A percentile compares a stretch with the other conserved stretches of the same genome.
These are phyloP conservation scores for Asarcornis scutulata DNA, from an alignment of 2,113 vertebrate genomes.

Conservation along the genomic window DNA sequence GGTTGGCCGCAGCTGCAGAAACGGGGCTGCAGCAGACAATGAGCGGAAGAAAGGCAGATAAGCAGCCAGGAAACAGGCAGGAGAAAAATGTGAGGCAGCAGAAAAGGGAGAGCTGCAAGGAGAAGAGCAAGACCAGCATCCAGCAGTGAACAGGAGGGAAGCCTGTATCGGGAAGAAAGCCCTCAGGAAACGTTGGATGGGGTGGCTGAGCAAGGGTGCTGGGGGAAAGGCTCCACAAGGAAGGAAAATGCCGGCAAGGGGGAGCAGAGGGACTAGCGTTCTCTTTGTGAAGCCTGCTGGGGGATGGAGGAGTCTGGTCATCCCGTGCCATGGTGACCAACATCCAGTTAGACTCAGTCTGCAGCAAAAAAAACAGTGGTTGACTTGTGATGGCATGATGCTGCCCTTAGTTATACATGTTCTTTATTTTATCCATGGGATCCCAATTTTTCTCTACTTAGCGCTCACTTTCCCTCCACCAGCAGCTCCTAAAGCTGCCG, in stretches of 20 bases:
- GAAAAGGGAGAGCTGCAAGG: not conserved
- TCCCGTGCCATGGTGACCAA: not conserved
- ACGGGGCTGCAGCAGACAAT: not conserved
- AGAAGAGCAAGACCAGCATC: not conserved
- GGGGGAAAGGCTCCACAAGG: not conserved
- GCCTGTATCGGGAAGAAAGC: not conserved
- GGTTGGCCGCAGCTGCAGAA: not conserved
- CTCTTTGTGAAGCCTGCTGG: not conserved
- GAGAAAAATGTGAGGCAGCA: not conserved
- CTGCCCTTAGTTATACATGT: not conserved
- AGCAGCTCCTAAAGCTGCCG: not conserved
- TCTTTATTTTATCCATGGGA: not conserved
- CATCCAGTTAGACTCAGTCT: not conserved
- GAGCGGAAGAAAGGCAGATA: constrained; percentile 15
- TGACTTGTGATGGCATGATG: not conserved
- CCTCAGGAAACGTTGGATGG: not conserved
- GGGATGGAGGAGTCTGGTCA: not conserved
- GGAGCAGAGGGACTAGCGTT: not conserved
- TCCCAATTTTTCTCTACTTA: not conserved
- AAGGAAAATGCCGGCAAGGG: not conserved
- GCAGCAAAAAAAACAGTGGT: not conserved
- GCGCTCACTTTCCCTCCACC: not conserved
- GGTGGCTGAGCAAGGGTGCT: not conserved
- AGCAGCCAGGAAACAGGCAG: constrained; percentile 17
- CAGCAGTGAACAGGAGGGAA: not conserved